phyloP scores from a whole-genome alignment of 2,888 invertebrate genomes.

The Drosophila siamana region DNA sequence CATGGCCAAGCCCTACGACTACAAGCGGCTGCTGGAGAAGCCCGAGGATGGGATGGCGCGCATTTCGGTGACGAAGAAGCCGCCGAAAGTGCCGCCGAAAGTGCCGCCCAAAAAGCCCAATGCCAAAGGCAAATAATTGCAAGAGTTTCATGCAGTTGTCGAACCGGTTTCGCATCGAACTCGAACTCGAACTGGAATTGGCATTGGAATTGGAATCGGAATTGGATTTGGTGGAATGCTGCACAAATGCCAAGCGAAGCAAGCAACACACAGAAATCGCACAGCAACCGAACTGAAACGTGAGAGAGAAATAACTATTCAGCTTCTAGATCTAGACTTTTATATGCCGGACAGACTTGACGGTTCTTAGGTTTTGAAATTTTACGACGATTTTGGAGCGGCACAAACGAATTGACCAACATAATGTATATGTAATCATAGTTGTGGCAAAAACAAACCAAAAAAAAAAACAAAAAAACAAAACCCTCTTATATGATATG shows the following conservation, averaged over 20 bases:
- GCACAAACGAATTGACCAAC: too few relatives aligned
- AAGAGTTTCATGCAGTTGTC: slow-evolving; percentile 10
- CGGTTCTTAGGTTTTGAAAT: too few relatives aligned
- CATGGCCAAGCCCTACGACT: slow-evolving; percentile 13
- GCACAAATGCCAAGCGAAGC: slow-evolving; percentile 1
- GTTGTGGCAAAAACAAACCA: too few relatives aligned
- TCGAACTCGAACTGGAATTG: not conserved
- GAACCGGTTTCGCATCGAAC: slow-evolving; percentile 8
- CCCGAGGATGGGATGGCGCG: not conserved
- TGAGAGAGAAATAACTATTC: not conserved
- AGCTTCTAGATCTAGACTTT: not conserved
- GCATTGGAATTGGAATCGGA: not conserved
- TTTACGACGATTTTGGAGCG: too few relatives aligned
- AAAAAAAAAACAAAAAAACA: too few relatives aligned
- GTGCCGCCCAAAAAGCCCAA: not conserved
- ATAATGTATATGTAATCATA: too few relatives aligned
- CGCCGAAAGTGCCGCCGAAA: not conserved
- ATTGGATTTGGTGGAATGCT: not conserved
- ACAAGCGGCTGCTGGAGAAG: not conserved
- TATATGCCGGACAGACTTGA: slow-evolving; percentile 7
- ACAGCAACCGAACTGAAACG: slow-evolving; percentile 9
- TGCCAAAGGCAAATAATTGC: slow-evolving; percentile 4
- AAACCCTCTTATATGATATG: not conserved
- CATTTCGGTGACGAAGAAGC: not conserved
- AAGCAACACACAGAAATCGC: too few relatives aligned